phyloP scores from a whole-genome alignment of 1,140 invertebrate species.

The Drosophila asahinai region DNA sequence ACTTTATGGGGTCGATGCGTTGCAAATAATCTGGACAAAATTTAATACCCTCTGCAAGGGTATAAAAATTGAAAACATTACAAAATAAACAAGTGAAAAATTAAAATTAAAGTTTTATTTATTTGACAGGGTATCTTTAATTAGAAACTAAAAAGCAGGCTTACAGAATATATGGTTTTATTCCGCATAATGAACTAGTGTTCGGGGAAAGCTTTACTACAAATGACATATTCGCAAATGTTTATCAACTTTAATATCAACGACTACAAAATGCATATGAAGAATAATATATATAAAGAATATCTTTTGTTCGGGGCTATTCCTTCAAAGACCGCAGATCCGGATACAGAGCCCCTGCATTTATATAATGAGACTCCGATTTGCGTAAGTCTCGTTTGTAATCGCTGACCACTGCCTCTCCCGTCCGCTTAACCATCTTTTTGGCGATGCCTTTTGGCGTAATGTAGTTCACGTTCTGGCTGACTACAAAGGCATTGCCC shows the following conservation, averaged over 20 bases:
- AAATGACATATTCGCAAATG: slow-evolving; percentile 17
- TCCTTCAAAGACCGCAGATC: slow-evolving; percentile 73
- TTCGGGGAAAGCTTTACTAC: neutral
- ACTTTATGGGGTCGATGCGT: too few species aligned
- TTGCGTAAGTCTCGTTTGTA: slow-evolving; percentile 66
- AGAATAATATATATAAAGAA: neutral
- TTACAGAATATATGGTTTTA: slow-evolving; percentile 1
- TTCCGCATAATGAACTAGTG: slow-evolving; percentile 14
- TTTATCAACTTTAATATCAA: slow-evolving; percentile 33
- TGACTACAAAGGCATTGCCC: slow-evolving; percentile 88
- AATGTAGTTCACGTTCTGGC: slow-evolving; percentile 87
- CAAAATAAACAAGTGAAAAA: too few species aligned
- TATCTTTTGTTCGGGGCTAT: slow-evolving; percentile 21
- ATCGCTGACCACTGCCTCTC: slow-evolving; percentile 87
- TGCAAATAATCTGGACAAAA: too few species aligned
- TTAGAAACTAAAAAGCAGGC: too few species aligned
- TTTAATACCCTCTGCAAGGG: too few species aligned
- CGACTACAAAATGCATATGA: slow-evolving; percentile 1
- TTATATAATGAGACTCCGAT: slow-evolving; percentile 74
- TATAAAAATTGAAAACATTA: too few species aligned
- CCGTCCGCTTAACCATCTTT: slow-evolving; percentile 88
- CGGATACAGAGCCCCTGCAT: slow-evolving; percentile 77
- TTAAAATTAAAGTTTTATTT: too few species aligned
- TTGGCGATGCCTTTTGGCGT: slow-evolving; percentile 89
- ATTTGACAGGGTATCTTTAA: too few species aligned